Evolutionary conservation across 2,888 invertebrate genomes (phyloP), one percentile per base, ranked within the genome.

Genomic region (Liodrosophila aerea): DNA sequence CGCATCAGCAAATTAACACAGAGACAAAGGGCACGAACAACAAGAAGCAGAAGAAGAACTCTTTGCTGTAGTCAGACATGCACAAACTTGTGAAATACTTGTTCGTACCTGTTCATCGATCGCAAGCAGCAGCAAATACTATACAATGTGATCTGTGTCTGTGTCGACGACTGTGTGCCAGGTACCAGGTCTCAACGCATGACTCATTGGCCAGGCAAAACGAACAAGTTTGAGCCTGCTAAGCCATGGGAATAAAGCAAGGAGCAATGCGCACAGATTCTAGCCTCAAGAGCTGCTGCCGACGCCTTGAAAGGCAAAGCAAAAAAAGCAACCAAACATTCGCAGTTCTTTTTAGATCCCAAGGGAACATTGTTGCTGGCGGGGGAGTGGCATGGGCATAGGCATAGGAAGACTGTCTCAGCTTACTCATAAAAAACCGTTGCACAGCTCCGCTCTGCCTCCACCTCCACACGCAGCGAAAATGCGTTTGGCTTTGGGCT

Each of bases 21-120:
- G 30, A 47, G 43, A 34, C 56, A 45, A 56, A 46, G 57, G 53
- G 53, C 69, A 65, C n/a, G 31, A 22, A 46, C 39, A 50, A 4
- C 22, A 50, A 59, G 41, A 36, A 39, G 34, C 30, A 34, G 31
- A n/a, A n/a, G n/a, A n/a, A n/a, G n/a, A n/a, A n/a, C n/a, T n/a
- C n/a, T n/a, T n/a, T n/a, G 47, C 33, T 54, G 36, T 31, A 15
- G 67, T 34, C 46, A 77, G 54, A 63, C 56, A 64, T 53, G 80
- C 73, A 57, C 73, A 64, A 60, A 61, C 63, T 77, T 72, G 77
- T 77, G 77, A 77, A 83, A 83, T 77, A 69, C 69, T 31, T 50
- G 47, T 51, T 13, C 29, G 56, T 49, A 49, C 46, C 65, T 74
- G 82, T 46, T 13, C 46, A 39, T n/a, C 47, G 47, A 53, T 43